Evolutionary conservation across 1,140 invertebrate genomes (phyloP).

Genomic region (Heliothis subflexa): DNA sequence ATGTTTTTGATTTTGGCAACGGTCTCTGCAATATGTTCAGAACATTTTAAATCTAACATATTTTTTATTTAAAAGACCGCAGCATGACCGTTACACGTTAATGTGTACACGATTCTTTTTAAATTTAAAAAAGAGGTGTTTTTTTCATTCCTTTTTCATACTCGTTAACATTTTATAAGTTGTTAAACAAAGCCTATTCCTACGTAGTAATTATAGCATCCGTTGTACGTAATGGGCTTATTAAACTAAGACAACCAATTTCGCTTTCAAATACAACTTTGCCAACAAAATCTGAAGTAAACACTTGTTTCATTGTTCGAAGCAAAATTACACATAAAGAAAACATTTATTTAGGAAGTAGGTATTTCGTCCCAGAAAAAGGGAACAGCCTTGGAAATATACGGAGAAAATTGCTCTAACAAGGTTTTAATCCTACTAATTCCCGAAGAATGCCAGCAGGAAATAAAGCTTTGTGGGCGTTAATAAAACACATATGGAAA

Average conservation of each 20-base stretch:
- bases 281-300: conserved; percentile 26
- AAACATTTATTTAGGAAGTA: conserved; percentile 31
- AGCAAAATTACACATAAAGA: conserved; percentile 29
- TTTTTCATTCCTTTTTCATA: neutral
- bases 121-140: neutral
- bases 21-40: neutral
- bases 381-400: conserved; percentile 2
- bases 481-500: conserved; percentile 25
- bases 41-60: neutral
- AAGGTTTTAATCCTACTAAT: conserved; percentile 39
- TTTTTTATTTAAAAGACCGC: neutral
- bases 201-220: conserved; percentile 6
- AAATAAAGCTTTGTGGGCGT: conserved; percentile 16
- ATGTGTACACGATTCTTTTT: neutral
- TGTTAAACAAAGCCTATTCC: conserved; percentile 18
- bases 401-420: conserved; percentile 22
- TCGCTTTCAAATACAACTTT: conserved; percentile 22
- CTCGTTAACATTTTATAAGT: neutral
- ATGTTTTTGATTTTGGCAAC: neutral
- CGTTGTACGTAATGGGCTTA: conserved; percentile 25
- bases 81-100: neutral
- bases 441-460: neutral
- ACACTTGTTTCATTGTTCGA: conserved; percentile 27
- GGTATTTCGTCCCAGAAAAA: conserved; percentile 9
- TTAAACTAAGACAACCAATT: conserved; percentile 28